A percentile compares a stretch with the other conserved stretches of the same genome.
Evolutionary conservation across 30 jellyfish, hydroid and myxozoan genomes (phyloP).

Genomic region (Turritopsis rubra): DNA sequence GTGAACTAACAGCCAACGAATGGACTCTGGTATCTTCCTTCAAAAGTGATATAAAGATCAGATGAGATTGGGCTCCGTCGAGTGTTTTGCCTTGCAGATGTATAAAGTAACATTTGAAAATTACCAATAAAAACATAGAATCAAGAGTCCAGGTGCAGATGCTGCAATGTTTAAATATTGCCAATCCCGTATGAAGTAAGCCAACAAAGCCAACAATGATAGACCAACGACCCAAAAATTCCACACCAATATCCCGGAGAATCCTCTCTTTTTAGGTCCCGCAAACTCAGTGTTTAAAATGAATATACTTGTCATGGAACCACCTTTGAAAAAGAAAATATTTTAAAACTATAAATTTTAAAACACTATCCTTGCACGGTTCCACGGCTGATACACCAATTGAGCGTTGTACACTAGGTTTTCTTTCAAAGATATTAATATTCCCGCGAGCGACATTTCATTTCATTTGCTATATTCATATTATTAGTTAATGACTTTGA

Average conservation of each 20-base stretch:
- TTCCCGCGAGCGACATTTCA: too few relatives aligned
- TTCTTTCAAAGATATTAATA: too few relatives aligned
- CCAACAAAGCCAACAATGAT: constrained; percentile 12
- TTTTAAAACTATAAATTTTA: not conserved
- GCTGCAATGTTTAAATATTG: constrained; percentile 14
- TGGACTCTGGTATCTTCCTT: constrained; percentile 39
- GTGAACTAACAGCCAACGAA: constrained; percentile 36
- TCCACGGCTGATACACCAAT: too few relatives aligned
- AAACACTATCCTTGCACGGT: too few relatives aligned
- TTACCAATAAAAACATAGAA: constrained; percentile 14
- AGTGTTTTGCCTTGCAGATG: not conserved
- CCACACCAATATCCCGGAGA: constrained; percentile 42
- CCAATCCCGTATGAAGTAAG: constrained; percentile 46
- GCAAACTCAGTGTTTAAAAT: constrained; percentile 38
- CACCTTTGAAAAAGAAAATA: constrained; percentile 22
- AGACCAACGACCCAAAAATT: constrained; percentile 24
- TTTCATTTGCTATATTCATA: too few relatives aligned
- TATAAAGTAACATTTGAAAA: not conserved
- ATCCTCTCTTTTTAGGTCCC: constrained; percentile 36
- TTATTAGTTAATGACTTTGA: too few relatives aligned
- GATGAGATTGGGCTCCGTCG: not conserved
- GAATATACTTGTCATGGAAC: constrained; percentile 37
- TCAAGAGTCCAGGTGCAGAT: constrained; percentile 31
- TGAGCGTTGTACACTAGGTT: too few relatives aligned
- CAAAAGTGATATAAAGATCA: not conserved